phyloP scores from a whole-genome alignment of 2,797 vertebrate genomes.

The Adrianichthys oophorus region DNA sequence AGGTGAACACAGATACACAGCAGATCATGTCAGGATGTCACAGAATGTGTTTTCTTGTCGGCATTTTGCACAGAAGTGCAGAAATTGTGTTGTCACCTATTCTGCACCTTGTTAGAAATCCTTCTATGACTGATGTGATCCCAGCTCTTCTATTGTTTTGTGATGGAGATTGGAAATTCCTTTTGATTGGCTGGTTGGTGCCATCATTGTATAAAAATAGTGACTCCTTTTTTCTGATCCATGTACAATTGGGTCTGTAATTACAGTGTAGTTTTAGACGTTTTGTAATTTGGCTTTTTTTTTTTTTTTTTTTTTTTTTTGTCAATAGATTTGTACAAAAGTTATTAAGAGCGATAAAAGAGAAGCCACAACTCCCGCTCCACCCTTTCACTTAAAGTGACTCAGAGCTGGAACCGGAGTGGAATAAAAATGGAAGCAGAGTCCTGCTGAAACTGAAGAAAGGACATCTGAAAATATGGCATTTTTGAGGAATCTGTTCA shows the following conservation, averaged over 20 bases:
- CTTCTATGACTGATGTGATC: background rate
- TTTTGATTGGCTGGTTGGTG: no score
- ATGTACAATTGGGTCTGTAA: no score
- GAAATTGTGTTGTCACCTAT: background rate
- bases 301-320: no score
- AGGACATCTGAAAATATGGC: conserved; percentile 2
- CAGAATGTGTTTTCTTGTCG: conserved; percentile 17
- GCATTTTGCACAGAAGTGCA: conserved; percentile 1
- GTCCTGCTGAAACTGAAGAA: conserved; percentile 8
- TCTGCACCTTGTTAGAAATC: conserved; percentile 2
- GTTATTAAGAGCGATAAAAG: no score
- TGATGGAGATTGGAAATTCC: background rate
- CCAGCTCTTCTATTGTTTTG: background rate
- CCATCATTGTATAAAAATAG: no score
- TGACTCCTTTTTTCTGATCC: no score
- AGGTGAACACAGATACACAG: conserved; percentile 1
- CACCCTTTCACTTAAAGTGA: background rate
- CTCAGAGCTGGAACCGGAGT: background rate
- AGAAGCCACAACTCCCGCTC: no score
- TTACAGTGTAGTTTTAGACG: no score
- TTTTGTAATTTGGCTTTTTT: no score
- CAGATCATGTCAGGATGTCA: conserved; percentile 3
- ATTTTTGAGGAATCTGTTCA: conserved; percentile 12
- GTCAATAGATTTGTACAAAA: no score
- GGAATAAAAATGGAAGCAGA: conserved; percentile 2